These are phyloP conservation scores for Pegoplata infirma DNA, from an alignment of 2,888 invertebrate species.

Conservation along the genomic window DNA sequence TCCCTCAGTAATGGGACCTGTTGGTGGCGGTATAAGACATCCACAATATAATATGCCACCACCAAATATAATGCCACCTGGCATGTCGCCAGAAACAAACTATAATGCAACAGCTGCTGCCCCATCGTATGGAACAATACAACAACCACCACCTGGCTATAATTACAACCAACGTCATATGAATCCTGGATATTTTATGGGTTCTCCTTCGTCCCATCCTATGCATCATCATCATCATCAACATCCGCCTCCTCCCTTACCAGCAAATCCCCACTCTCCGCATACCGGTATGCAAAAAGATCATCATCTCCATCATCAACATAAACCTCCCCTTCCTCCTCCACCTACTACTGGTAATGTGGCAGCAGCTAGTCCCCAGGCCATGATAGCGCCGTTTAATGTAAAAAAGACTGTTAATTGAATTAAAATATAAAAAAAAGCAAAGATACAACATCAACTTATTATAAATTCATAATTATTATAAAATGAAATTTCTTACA, in stretches of 20 bases:
- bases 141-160: constrained; percentile 47
- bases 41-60: constrained; percentile 67
- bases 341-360: constrained; percentile 34
- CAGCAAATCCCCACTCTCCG: constrained; percentile 15
- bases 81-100: constrained; percentile 34
- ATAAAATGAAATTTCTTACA: background rate
- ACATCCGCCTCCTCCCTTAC: constrained; percentile 41
- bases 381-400: constrained; percentile 67
- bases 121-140: constrained; percentile 26
- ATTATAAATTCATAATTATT: background rate
- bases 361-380: constrained; percentile 62
- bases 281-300: constrained; percentile 13
- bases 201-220: constrained; percentile 27
- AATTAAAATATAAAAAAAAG: constrained; percentile 34
- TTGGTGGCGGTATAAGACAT: constrained; percentile 62
- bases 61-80: constrained; percentile 52
- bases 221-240: too few relatives aligned
- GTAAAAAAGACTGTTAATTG: constrained; percentile 65
- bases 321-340: constrained; percentile 54
- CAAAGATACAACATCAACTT: constrained; percentile 2
- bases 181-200: constrained; percentile 54
- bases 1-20: background rate
- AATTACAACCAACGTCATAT: constrained; percentile 42
- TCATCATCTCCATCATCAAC: constrained; percentile 32
- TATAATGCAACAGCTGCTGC: constrained; percentile 23